Evolutionary conservation across 2,797 vertebrate species (phyloP), one percentile per base, ranked within the genome.

Genomic region (Alectoris magna): DNA sequence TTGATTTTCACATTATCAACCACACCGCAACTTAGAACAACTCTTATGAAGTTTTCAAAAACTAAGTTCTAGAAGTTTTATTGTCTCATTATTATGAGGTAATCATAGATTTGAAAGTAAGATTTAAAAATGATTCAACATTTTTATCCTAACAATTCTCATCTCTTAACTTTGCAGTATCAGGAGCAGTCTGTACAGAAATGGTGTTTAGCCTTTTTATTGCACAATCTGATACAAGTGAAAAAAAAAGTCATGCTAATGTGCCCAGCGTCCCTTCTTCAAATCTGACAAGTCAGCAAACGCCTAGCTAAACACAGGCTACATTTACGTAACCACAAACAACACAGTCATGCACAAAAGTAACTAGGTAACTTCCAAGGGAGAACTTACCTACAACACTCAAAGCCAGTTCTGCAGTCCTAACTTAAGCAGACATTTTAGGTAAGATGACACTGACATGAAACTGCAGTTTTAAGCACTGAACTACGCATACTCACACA

Each of bases 301-400:
- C 69, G 17, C 17, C 34, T 9, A 46, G 69, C 75, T 89, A 88
- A 85, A 44, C 49, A 68, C 84, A 71, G 49, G 49, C 89, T 51
- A 46, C 73, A 64, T 91, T 86, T 87, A 96, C 82, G 94, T 89
- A 83, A 92, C 43, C 58, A 58, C 92, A 53, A 88, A 89, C 67
- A 89, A 55, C 74, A 92, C 66, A 12, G 72, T 67, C 75, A 53
- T 5, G 39, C 39, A 89, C 59, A 53, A 76, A 87, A 91, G 88
- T 86, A 91, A 91, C 70, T 48, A 83, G 59, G 13, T 91, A 89
- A 94, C 24, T 80, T 93, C 56, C 58, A 70, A 2, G 15, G 6
- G 24, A 86, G 34, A 92, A 92, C 11, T 85, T 41, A 62, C 18
- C 87, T 83, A 70, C 51, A 67, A 7, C 19, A 76, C 18, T n/a